Conservation (phyloP, 2,113 vertebrate species). For the Puntigrus tetrazona region DNA sequence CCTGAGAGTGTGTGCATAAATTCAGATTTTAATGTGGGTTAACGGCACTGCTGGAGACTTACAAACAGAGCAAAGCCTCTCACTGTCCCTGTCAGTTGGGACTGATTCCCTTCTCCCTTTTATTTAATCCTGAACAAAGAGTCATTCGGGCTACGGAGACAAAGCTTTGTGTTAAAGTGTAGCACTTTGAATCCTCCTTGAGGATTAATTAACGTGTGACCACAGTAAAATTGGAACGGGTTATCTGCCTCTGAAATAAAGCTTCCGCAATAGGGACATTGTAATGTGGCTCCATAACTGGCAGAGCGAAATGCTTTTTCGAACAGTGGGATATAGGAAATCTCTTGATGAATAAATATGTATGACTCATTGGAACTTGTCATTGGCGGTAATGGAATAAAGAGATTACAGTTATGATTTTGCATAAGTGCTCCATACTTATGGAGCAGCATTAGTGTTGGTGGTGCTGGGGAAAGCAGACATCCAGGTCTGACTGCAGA, state of each 20-base stretch:
- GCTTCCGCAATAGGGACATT: constrained; percentile 12
- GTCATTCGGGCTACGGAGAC: constrained; percentile 36
- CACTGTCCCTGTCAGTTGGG: neutral
- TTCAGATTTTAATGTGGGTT: constrained; percentile 35
- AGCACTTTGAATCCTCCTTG: constrained; percentile 35
- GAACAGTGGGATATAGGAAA: neutral
- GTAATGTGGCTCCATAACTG: constrained; percentile 16
- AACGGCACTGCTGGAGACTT: neutral
- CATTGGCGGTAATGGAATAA: constrained; percentile 38
- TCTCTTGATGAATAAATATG: constrained; percentile 29
- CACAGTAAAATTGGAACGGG: constrained; percentile 47
- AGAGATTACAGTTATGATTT: constrained; percentile 46
- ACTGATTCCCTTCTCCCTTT: neutral
- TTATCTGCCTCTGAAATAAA: constrained; percentile 46
- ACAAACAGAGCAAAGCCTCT: constrained; percentile 32
- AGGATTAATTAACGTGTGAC: constrained; percentile 56
- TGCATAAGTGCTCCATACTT: neutral
- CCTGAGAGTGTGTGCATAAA: constrained; percentile 4
- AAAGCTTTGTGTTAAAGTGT: constrained; percentile 41
- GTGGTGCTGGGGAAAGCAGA: neutral
- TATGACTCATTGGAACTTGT: constrained; percentile 27
- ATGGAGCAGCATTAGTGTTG: constrained; percentile 13
- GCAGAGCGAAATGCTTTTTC: constrained; percentile 18
- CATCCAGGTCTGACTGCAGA: constrained; percentile 13
- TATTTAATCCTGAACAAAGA: constrained; percentile 20